Evolutionary conservation across 2,113 vertebrate genomes (phyloP).

Genomic region (Heptranchias perlo): DNA sequence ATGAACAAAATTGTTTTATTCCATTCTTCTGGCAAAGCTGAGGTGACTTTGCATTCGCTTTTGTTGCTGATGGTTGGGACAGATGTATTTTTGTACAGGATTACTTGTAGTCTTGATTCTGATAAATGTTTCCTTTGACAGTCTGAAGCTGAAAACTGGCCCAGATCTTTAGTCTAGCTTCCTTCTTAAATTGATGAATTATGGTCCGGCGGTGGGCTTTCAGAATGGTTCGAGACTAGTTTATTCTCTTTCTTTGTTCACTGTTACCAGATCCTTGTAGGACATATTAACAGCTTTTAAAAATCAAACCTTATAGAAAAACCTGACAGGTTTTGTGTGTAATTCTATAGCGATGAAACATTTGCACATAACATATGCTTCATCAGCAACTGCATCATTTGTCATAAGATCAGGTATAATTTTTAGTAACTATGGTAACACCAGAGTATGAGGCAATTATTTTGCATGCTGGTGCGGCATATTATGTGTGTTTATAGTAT

Average conservation of each 20-base stretch:
- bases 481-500: no score
- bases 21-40: no score
- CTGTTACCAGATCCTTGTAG: not conserved
- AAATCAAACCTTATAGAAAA: no score
- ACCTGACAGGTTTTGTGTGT: not conserved
- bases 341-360: not conserved
- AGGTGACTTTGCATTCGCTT: not conserved
- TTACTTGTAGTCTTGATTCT: not conserved
- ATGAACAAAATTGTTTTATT: not conserved
- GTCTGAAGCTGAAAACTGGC: not conserved
- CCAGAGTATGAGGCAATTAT: not conserved
- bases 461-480: not conserved
- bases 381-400: not conserved
- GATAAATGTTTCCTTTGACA: not conserved
- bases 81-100: not conserved
- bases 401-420: not conserved
- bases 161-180: not conserved
- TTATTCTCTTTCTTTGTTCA: not conserved
- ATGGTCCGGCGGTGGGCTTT: not conserved
- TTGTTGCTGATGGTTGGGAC: not conserved
- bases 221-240: not conserved
- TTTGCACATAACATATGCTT: not conserved
- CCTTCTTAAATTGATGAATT: not conserved
- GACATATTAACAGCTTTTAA: not conserved
- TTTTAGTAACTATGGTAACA: not conserved